Percentiles rank a stretch among this genome's conserved stretches.
Evolutionary conservation across 1,140 invertebrate species (phyloP).

Genomic region (Chrysoperla carnea): DNA sequence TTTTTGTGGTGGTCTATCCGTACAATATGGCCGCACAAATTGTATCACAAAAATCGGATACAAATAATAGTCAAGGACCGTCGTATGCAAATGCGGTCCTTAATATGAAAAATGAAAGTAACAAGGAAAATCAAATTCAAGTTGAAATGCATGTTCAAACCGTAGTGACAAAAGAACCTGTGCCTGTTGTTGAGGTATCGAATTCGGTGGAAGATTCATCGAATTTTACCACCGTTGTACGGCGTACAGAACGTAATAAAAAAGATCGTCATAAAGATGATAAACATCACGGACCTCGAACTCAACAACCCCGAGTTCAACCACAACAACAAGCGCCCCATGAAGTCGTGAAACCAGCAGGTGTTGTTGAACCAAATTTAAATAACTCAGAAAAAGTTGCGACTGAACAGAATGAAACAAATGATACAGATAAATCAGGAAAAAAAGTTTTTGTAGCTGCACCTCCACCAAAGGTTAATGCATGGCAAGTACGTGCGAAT

Average conservation of each 20-base stretch:
- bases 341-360: neutral
- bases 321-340: neutral
- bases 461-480: conserved; percentile 37
- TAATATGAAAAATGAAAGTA: too few species aligned
- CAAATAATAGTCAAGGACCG: too few species aligned
- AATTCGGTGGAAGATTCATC: neutral
- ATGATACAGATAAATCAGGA: neutral
- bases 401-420: neutral
- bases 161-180: too few species aligned
- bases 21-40: too few species aligned
- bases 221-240: neutral
- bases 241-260: neutral
- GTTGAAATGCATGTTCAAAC: too few species aligned
- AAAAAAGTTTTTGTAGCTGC: conserved; percentile 35
- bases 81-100: too few species aligned
- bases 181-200: too few species aligned
- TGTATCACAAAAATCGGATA: too few species aligned
- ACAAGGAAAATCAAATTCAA: too few species aligned
- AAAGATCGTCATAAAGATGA: neutral
- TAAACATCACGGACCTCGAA: neutral
- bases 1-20: too few species aligned
- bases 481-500: conserved; percentile 27
- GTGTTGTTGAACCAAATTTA: neutral
- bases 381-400: too few species aligned
- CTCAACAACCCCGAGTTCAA: neutral